These are phyloP conservation scores for Papilio protenor DNA, from an alignment of 2,888 invertebrate genomes.

Conservation along the genomic window DNA sequence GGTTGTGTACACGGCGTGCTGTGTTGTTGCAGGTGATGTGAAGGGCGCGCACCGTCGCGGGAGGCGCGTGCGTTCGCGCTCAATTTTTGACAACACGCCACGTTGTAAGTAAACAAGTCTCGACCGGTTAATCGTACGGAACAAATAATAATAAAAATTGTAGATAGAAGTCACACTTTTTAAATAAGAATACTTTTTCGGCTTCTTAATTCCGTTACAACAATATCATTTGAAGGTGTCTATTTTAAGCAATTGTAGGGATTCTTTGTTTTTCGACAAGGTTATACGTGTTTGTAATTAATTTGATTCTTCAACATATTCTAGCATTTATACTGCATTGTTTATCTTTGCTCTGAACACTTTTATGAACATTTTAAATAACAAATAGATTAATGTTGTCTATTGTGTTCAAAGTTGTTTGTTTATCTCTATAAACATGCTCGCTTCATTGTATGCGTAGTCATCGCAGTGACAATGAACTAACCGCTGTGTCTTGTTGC, in stretches of 20 bases:
- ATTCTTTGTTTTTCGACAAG: constrained; percentile 11
- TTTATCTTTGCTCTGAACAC: not conserved
- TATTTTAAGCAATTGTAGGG: not conserved
- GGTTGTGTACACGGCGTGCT: constrained; percentile 14
- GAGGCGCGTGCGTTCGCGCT: constrained; percentile 9
- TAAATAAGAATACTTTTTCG: constrained; percentile 10
- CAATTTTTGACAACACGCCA: not conserved
- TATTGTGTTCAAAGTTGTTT: constrained; percentile 10
- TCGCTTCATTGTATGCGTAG: constrained; percentile 5
- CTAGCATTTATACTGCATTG: not conserved
- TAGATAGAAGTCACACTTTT: not conserved
- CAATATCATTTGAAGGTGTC: not conserved
- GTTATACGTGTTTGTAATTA: not conserved
- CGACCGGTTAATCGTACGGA: not conserved
- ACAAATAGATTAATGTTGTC: constrained; percentile 1
- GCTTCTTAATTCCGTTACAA: constrained; percentile 1
- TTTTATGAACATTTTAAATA: not conserved
- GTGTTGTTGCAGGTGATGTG: constrained; percentile 32
- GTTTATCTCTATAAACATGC: not conserved
- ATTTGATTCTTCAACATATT: not conserved
- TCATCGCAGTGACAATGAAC: constrained; percentile 11
- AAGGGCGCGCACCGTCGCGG: constrained; percentile 5
- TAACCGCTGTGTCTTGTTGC: constrained; percentile 53
- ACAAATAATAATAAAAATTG: not conserved
- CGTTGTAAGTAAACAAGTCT: constrained; percentile 11